Percentiles rank a stretch among this genome's conserved stretches.
Evolutionary conservation across 2,888 invertebrate genomes (phyloP).

Genomic region (Pristionchus mayeri): DNA sequence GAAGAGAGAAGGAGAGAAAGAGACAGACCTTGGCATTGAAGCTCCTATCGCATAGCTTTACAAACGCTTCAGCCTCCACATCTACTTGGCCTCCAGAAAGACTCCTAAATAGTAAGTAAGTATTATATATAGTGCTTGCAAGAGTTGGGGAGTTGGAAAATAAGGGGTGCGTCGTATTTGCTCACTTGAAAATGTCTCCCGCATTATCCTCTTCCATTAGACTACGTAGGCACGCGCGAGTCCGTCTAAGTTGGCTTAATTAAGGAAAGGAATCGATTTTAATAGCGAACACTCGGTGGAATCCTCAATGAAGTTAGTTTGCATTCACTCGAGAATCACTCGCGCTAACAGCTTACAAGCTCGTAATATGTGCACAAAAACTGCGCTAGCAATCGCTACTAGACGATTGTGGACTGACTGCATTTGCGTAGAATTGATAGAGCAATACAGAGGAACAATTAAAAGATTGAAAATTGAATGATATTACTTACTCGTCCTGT

Average conservation of each 20-base stretch:
- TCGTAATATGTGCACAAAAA: no score
- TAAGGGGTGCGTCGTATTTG: neutral
- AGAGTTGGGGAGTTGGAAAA: neutral
- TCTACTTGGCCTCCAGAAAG: constrained; percentile 25
- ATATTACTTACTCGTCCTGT: no score
- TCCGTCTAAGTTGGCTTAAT: constrained; percentile 12
- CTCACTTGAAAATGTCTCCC: constrained; percentile 69
- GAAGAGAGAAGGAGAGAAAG: neutral
- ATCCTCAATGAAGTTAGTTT: neutral
- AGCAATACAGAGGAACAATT: no score
- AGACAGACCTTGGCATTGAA: constrained; percentile 36
- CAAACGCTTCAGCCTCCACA: constrained; percentile 17
- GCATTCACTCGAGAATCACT: neutral
- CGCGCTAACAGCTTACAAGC: no score
- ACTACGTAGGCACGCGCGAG: neutral
- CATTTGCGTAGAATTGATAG: no score
- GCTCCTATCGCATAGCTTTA: constrained; percentile 14
- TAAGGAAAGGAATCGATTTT: neutral
- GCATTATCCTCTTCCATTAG: constrained; percentile 76
- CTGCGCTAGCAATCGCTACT: no score
- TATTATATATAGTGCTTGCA: neutral
- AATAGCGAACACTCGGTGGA: neutral
- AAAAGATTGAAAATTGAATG: no score
- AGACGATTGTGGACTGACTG: no score
- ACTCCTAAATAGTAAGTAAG: constrained; percentile 21